These are phyloP conservation scores for Ornithorhynchus anatinus DNA, from an alignment of 2,113 vertebrate species.

Conservation along the genomic window DNA sequence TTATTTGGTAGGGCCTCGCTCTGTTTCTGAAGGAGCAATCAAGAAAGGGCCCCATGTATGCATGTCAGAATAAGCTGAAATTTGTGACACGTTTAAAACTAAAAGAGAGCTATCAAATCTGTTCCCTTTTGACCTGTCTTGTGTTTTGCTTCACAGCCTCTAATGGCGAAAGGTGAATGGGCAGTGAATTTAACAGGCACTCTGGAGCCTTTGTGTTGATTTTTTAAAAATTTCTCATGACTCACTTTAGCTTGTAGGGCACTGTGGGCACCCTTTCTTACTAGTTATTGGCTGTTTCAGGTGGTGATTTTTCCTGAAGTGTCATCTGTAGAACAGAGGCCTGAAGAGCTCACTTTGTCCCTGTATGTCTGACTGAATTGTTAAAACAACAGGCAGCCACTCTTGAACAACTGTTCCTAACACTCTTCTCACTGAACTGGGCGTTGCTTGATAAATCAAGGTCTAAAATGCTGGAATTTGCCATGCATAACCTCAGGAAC, in stretches of 20 bases:
- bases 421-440: no score
- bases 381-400: no score
- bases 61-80: background rate
- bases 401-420: no score
- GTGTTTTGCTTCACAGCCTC: background rate
- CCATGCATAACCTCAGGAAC: background rate
- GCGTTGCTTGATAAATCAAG: no score
- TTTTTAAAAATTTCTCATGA: background rate
- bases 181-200: background rate
- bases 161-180: background rate
- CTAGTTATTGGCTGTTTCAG: no score
- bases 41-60: background rate
- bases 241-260: slow-evolving; percentile 11
- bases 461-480: background rate
- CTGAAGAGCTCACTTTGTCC: no score
- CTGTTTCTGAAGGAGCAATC: background rate
- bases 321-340: no score
- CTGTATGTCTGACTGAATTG: no score
- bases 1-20: background rate
- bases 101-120: background rate
- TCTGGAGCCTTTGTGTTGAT: background rate
- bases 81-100: background rate
- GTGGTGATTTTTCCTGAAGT: no score
- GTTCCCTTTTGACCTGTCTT: background rate
- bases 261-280: background rate